Evolutionary conservation across 2,888 invertebrate species (phyloP).

Genomic region (Mongoloraphidia duomilia): DNA sequence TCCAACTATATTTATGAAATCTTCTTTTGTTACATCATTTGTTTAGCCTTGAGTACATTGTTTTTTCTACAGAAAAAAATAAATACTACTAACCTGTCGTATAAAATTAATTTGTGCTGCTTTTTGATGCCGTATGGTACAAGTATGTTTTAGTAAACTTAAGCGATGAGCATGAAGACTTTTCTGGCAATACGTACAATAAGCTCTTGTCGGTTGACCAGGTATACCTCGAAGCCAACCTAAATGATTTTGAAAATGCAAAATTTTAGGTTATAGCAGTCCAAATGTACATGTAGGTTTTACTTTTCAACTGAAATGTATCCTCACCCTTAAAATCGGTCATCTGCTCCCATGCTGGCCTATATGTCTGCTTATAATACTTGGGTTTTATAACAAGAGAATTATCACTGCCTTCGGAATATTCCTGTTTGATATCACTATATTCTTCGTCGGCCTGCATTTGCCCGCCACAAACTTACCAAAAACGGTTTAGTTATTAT

Average conservation of each 20-base stretch:
- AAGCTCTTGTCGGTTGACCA: conserved; percentile 38
- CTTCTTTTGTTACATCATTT: too few species aligned
- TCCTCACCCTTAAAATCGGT: conserved; percentile 40
- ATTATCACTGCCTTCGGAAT: not conserved
- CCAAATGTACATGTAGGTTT: not conserved
- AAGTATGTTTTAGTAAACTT: conserved; percentile 42
- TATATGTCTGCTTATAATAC: conserved; percentile 40
- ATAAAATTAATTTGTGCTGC: conserved; percentile 26
- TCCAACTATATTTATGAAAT: too few species aligned
- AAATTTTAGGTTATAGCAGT: not conserved
- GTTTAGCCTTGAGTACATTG: not conserved
- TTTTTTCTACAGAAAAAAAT: conserved; percentile 9
- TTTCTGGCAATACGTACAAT: conserved; percentile 39
- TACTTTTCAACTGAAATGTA: too few species aligned
- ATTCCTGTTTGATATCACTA: not conserved
- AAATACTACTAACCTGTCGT: conserved; percentile 18
- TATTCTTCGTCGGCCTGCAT: conserved; percentile 4
- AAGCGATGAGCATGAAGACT: conserved; percentile 42
- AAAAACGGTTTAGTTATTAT: not conserved
- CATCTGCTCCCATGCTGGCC: conserved; percentile 42
- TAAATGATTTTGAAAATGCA: conserved; percentile 13
- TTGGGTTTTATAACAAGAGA: conserved; percentile 12
- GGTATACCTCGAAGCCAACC: conserved; percentile 41
- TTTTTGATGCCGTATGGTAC: conserved; percentile 42
- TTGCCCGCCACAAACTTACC: not conserved